phyloP scores from a whole-genome alignment of 2,888 invertebrate species.

The Leucophenga maculata region DNA sequence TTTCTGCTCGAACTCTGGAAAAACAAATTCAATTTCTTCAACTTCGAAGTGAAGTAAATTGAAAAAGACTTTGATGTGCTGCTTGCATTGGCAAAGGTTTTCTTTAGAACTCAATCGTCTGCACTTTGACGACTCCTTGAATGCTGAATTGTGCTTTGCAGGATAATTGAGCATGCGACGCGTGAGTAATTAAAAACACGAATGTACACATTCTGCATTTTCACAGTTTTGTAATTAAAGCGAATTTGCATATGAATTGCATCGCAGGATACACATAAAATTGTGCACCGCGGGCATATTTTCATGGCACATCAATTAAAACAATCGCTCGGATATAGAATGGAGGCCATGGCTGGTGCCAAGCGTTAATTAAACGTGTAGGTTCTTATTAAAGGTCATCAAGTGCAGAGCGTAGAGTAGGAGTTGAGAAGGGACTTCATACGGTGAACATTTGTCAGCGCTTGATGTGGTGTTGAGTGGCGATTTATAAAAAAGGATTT shows the following conservation, averaged over 20 bases:
- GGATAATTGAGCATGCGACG: constrained; percentile 44
- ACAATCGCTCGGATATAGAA: constrained; percentile 12
- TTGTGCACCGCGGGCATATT: constrained; percentile 50
- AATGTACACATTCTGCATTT: constrained; percentile 44
- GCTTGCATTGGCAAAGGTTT: background rate
- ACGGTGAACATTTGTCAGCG: constrained; percentile 37
- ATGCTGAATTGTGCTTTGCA: background rate
- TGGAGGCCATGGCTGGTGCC: constrained; percentile 18
- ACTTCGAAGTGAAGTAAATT: constrained; percentile 36
- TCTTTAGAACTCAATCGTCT: no score
- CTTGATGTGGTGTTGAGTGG: constrained; percentile 50
- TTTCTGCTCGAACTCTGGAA: constrained; percentile 51
- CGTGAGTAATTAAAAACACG: constrained; percentile 61
- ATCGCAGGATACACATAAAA: constrained; percentile 15
- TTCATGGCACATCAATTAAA: constrained; percentile 60
- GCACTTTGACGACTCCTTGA: background rate
- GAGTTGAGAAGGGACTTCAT: constrained; percentile 30
- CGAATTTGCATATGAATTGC: constrained; percentile 65
- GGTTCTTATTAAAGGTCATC: constrained; percentile 61
- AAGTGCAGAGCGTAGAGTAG: constrained; percentile 33
- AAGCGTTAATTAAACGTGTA: constrained; percentile 26
- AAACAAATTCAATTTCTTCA: constrained; percentile 62
- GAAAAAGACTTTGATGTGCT: constrained; percentile 16
- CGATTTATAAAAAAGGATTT: constrained; percentile 5
- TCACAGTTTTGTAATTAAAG: constrained; percentile 70